Percentiles rank a stretch among this genome's conserved stretches.
Conservation (phyloP, 1,140 invertebrate genomes). For the Teleopsis dalmanni region DNA sequence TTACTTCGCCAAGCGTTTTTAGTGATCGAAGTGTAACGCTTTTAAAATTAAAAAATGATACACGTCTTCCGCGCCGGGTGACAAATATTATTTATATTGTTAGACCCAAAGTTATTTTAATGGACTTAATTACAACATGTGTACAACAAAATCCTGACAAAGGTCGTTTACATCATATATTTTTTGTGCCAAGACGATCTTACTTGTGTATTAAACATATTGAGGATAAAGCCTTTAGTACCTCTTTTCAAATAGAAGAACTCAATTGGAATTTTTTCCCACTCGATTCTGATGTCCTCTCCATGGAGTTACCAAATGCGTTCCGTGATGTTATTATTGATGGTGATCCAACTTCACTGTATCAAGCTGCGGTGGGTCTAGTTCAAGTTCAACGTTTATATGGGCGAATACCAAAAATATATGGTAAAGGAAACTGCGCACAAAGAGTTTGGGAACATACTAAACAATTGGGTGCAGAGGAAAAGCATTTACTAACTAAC, state of each 20-base stretch:
- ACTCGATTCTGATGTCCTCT: constrained; percentile 86
- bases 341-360: constrained; percentile 80
- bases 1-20: constrained; percentile 74
- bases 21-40: constrained; percentile 73
- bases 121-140: constrained; percentile 80
- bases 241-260: constrained; percentile 73
- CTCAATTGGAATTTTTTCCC: constrained; percentile 83
- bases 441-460: constrained; percentile 85
- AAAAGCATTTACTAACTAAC: constrained; percentile 48
- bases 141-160: constrained; percentile 49
- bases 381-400: constrained; percentile 79
- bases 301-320: constrained; percentile 78
- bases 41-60: constrained; percentile 64
- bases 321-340: constrained; percentile 80
- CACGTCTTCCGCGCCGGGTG: constrained; percentile 59
- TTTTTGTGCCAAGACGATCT: constrained; percentile 84
- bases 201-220: constrained; percentile 78
- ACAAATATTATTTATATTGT: constrained; percentile 86
- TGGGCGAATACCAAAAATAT: constrained; percentile 81
- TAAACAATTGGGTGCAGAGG: constrained; percentile 67
- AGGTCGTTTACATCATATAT: constrained; percentile 60
- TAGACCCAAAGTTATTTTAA: constrained; percentile 69
- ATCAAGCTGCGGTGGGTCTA: constrained; percentile 80
- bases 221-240: constrained; percentile 73
- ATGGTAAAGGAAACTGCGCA: constrained; percentile 82